Base-by-base conservation (phyloP, 2,888 invertebrate genomes). In the Patella pellucida region DNA sequence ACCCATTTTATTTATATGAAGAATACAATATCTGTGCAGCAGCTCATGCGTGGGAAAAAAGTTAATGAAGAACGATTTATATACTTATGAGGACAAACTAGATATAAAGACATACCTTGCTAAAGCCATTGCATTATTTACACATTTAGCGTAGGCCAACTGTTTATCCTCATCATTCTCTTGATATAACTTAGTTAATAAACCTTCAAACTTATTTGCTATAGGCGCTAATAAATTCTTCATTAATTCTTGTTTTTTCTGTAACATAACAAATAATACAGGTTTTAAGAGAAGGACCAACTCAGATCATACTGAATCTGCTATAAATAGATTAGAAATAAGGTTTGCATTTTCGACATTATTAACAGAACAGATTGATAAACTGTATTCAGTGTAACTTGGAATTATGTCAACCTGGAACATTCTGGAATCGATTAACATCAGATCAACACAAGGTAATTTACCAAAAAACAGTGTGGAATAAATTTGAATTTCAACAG, bases 51-150 rank as follows among this genome's bases (percentile, higher is more conserved):
- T 7, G 3, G 3, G 69, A 68, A 68, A 14, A 68, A 15, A n/a
- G 2, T 5, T 16, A 54, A 54, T 11, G 27, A 73, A n/a, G n/a
- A n/a, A n/a, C n/a, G n/a, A n/a, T 14, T 68, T 14, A 50, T n/a
- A 16, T 27, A 54, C 7, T 15, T 27, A 15, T 56, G 1, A 23
- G 1, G 15, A 14, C 27, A 15, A 69, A 5, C n/a, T 15, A 14
- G 3, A n/a, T 16, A 15, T 3, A 72, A n/a, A 54, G 19, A 70
- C 77, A 74, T 72, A 92, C 92, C 92, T 92, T 16, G 92, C 92
- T 74, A 92, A 90, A 19, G 92, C 90, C 87, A 93, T 92, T 62
- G 92, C 92, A 85, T 92, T 92, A 73, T 91, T 90, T 77, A 92
- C 87, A 77, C 90, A 90, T 75, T 90, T 88, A 68, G 91, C 91